Conservation (phyloP, 2,113 vertebrate species). For the Oreochromis niloticus region DNA sequence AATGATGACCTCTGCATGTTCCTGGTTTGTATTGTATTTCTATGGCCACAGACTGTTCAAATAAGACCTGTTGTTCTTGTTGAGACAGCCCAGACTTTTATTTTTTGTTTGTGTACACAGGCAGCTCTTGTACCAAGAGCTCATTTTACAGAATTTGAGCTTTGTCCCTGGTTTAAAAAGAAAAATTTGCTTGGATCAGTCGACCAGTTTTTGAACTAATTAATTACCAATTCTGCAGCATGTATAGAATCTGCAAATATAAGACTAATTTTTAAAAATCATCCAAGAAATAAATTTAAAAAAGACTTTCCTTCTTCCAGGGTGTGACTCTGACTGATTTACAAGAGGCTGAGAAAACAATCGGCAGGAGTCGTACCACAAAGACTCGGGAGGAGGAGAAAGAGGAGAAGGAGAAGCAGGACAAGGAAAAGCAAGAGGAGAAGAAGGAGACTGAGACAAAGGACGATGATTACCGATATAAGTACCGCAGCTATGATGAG, state of each 20-base stretch:
- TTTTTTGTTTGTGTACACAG: neutral
- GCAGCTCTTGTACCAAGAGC: neutral
- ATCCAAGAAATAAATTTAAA: rapidly evolving
- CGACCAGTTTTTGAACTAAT: neutral
- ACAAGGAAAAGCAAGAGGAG: slow-evolving; percentile 93
- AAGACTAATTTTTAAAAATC: neutral
- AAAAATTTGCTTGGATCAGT: neutral
- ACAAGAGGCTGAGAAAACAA: slow-evolving; percentile 98
- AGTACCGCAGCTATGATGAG: slow-evolving; percentile 89
- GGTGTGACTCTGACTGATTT: slow-evolving; percentile 96
- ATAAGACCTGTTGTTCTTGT: neutral
- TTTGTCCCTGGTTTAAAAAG: neutral
- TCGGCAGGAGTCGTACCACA: slow-evolving; percentile 82
- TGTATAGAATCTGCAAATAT: neutral
- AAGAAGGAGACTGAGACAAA: slow-evolving; percentile 89
- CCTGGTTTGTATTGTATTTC: neutral
- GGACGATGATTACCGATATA: slow-evolving; percentile 92
- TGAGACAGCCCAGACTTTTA: neutral
- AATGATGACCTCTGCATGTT: neutral
- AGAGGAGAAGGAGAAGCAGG: slow-evolving; percentile 90
- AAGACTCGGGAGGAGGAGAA: slow-evolving; percentile 91
- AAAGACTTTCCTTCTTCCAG: slow-evolving; percentile 55
- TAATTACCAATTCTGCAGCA: neutral
- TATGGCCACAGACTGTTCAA: neutral
- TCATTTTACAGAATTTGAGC: neutral